These are phyloP conservation scores for Dyspetes luteomarginatus DNA, from an alignment of 2,888 invertebrate species.

Conservation along the genomic window DNA sequence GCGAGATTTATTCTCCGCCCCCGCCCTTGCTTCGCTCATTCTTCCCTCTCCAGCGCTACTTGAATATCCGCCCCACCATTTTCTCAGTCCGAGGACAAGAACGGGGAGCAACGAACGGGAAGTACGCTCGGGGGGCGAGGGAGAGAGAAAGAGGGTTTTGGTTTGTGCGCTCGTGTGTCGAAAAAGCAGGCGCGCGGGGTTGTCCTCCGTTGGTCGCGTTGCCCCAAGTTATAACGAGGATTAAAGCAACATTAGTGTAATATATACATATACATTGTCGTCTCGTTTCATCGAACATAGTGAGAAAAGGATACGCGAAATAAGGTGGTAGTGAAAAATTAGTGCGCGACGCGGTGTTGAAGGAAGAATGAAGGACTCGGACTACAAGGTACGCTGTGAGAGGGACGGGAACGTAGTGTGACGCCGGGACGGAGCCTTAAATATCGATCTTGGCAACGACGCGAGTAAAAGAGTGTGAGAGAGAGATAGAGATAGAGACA, in stretches of 20 bases:
- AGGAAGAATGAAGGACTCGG: constrained; percentile 49
- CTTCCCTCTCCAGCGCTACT: not conserved
- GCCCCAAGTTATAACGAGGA: not conserved
- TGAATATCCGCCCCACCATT: not conserved
- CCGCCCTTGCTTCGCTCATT: constrained; percentile 46
- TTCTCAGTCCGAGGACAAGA: constrained; percentile 43
- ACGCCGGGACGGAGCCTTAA: constrained; percentile 77
- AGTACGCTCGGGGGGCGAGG: constrained; percentile 40
- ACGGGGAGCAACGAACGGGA: constrained; percentile 61
- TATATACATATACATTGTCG: not conserved
- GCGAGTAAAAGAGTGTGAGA: constrained; percentile 63
- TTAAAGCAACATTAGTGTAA: not conserved
- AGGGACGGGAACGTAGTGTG: constrained; percentile 71
- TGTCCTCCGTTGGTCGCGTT: constrained; percentile 22
- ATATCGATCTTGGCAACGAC: constrained; percentile 79
- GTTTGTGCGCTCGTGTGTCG: constrained; percentile 13
- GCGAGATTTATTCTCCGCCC: constrained; percentile 22
- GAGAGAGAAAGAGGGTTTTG: constrained; percentile 7
- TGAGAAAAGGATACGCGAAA: not conserved
- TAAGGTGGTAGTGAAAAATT: not conserved
- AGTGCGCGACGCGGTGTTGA: not conserved
- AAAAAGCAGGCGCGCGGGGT: constrained; percentile 34
- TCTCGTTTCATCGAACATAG: not conserved
- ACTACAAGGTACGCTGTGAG: constrained; percentile 58
- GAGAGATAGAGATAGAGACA: constrained; percentile 59